A percentile compares a stretch with the other conserved stretches of the same genome.
Conservation (phyloP, 2,888 invertebrate genomes). For the Archaeoteleia sp. region DNA sequence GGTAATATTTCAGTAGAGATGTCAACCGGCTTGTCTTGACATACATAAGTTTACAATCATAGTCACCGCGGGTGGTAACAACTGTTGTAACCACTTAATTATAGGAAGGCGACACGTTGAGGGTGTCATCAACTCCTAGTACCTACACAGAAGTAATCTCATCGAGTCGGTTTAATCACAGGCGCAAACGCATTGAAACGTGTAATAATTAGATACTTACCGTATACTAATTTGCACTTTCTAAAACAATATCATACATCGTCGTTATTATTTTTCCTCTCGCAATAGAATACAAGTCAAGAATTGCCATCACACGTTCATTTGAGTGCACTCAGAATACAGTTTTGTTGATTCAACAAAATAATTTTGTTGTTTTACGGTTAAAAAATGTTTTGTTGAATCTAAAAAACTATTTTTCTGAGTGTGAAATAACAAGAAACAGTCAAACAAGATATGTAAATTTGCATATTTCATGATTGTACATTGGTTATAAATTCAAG, state of each 20-base stretch:
- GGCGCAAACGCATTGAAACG: conserved; percentile 21
- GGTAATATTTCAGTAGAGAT: conserved; percentile 26
- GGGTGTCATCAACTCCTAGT: conserved; percentile 19
- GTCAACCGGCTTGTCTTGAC: conserved; percentile 7
- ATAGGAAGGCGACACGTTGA: conserved; percentile 20
- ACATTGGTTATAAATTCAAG: too few relatives aligned
- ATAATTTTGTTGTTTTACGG: too few relatives aligned
- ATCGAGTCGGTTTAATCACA: conserved; percentile 29
- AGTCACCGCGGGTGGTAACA: conserved; percentile 31
- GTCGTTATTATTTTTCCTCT: conserved; percentile 1
- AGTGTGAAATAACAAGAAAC: too few relatives aligned
- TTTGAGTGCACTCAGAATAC: too few relatives aligned
- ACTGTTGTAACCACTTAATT: conserved; percentile 25
- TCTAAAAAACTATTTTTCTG: too few relatives aligned
- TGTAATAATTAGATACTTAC: conserved; percentile 13
- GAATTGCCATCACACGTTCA: too few relatives aligned
- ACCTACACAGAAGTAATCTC: conserved; percentile 17
- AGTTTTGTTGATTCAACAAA: too few relatives aligned
- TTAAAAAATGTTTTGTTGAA: too few relatives aligned
- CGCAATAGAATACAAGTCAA: too few relatives aligned
- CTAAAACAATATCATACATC: conserved; percentile 8
- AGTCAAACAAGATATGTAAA: too few relatives aligned
- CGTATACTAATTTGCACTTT: conserved; percentile 12
- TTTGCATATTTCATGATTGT: too few relatives aligned
- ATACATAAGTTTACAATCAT: conserved; percentile 23